Base-by-base conservation (phyloP, 1,140 invertebrate species). In the Zaprionus africanus region DNA sequence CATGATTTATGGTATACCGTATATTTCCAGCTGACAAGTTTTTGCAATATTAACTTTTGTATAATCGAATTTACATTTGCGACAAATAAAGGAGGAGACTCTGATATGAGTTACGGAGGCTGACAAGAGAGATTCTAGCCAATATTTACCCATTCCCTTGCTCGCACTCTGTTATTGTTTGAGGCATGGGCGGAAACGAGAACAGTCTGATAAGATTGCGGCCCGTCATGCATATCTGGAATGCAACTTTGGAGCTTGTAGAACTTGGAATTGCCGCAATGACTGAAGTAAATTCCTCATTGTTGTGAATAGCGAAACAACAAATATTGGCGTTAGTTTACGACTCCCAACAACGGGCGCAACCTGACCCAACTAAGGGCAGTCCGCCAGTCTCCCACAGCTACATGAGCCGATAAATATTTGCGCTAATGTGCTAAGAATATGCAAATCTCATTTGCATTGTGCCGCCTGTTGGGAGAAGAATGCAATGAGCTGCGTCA, bases 171-270 rank as follows among this genome's bases (percentile, higher is more conserved):
- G 36, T 38, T 15, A 15, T 13, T 38, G 41, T 65, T 28, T 51
- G 41, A 61, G 61, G 38, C 49, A 22, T 58, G 59, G 60, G 46
- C 60, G 65, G 70, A 71, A 76, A 76, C 56, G 59, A 59, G 67
- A 49, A 70, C 67, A 63, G 11, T 4, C n/a, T 34, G 73, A 76
- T 76, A 64, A 76, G 73, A 76, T 76, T 63, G 53, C 59, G 22
- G 53, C 56, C 31, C 17, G 7, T 49, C 59, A 57, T 34, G 46
- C 60, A 51, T 51, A 36, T 64, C 34, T 26, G 31, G 53, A 38
- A 22, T 67, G 63, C 70, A 60, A 36, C 19, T 41, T 41, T n/a
- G 38, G 13, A 38, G 56, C 38, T 41, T n/a, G 15, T 41, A 41
- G 38, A 41, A 38, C 43, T 38, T 41, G 34, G 12, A 17, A 49